phyloP scores from a whole-genome alignment of 2,797 vertebrate genomes.

The Poeciliopsis turneri region DNA sequence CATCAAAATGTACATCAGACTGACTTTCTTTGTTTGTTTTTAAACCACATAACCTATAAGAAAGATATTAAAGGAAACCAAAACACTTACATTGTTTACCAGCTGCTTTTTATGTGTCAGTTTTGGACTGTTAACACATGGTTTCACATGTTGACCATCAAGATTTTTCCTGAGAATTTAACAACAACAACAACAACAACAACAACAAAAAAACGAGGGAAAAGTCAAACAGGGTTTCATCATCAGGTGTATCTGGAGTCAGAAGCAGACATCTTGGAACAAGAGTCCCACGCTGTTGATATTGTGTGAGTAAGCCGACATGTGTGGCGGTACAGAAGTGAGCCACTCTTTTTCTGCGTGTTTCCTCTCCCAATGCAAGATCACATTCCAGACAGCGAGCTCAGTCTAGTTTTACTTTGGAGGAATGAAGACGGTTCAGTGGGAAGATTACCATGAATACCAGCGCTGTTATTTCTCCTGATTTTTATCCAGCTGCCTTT shows the following conservation, averaged over 20 bases:
- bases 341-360: conserved; percentile 31
- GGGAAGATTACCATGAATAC: conserved; percentile 47
- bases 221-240: conserved; percentile 4
- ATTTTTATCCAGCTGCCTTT: conserved; percentile 29
- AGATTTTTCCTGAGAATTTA: not conserved
- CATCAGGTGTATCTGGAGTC: conserved; percentile 22
- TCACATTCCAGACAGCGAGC: conserved; percentile 20
- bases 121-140: not conserved
- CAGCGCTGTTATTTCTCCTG: conserved; percentile 43
- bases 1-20: not conserved
- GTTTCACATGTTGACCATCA: not conserved
- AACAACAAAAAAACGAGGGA: not conserved
- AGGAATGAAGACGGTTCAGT: conserved; percentile 45
- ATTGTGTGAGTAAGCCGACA: conserved; percentile 37
- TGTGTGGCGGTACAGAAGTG: conserved; percentile 24
- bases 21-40: not conserved
- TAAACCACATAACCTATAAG: not conserved
- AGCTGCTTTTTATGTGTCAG: not conserved
- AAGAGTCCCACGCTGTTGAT: conserved; percentile 37
- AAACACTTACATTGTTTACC: not conserved
- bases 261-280: conserved; percentile 46
- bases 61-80: not conserved
- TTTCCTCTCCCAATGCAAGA: conserved; percentile 31
- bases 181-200: not conserved
- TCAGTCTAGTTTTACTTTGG: conserved; percentile 25